These are phyloP conservation scores for Casuarius casuarius DNA, from an alignment of 2,113 vertebrate genomes.

Conservation along the genomic window DNA sequence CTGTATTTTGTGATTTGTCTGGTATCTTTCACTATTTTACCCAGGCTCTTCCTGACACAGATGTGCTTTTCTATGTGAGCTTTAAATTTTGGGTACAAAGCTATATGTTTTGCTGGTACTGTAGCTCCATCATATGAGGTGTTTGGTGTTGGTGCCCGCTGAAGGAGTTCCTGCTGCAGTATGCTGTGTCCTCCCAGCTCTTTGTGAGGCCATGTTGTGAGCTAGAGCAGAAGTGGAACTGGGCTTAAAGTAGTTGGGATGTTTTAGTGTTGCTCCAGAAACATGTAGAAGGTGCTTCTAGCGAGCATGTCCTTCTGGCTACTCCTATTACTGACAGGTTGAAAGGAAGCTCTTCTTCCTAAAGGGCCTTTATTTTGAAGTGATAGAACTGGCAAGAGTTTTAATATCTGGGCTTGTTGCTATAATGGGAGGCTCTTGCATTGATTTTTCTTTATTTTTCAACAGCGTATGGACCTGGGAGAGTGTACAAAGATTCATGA, in stretches of 20 bases:
- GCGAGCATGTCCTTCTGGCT: background rate
- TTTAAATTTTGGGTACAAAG: background rate
- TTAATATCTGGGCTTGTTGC: background rate
- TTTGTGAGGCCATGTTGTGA: background rate
- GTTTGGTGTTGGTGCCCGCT: background rate
- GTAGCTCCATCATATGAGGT: background rate
- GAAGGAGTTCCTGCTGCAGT: background rate
- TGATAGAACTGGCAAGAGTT: background rate
- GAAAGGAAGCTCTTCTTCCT: background rate
- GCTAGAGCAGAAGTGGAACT: background rate
- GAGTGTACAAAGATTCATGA: constrained; percentile 99
- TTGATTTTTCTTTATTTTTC: constrained; percentile 1
- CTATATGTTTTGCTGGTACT: background rate
- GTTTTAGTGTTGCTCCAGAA: background rate
- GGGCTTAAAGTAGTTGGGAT: background rate
- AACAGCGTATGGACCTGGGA: constrained; percentile 96
- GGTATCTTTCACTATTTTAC: fast-evolving
- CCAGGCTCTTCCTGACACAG: background rate
- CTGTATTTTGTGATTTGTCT: background rate
- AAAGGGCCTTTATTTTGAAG: background rate
- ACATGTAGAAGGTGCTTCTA: background rate
- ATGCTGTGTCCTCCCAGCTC: background rate
- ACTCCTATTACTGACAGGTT: background rate
- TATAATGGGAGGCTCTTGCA: background rate
- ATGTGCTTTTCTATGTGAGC: background rate